Conservation (phyloP, 1,140 invertebrate genomes). For the Ceratina calcarata region DNA sequence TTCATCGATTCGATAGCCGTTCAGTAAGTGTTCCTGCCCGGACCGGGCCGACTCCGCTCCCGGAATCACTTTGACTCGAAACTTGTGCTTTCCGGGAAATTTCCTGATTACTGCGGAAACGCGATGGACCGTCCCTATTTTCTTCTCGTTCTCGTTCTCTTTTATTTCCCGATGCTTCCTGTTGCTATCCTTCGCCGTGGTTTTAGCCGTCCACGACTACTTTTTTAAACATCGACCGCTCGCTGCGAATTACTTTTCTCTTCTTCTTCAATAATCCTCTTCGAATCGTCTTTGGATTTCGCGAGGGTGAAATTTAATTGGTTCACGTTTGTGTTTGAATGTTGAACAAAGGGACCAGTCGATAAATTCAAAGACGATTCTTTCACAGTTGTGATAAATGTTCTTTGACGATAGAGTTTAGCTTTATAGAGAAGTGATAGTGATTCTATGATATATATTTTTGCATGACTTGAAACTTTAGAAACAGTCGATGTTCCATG, state of each 20-base stretch:
- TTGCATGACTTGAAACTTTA: background rate
- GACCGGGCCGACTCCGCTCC: background rate
- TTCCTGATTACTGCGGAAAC: constrained; percentile 53
- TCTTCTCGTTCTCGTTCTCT: background rate
- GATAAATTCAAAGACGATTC: background rate
- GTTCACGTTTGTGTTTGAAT: no score
- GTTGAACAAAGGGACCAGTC: background rate
- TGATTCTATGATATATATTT: background rate
- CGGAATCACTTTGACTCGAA: constrained; percentile 55
- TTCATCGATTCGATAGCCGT: constrained; percentile 49
- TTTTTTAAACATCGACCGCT: background rate
- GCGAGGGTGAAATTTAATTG: background rate
- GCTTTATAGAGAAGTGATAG: background rate
- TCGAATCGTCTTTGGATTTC: background rate
- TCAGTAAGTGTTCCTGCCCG: constrained; percentile 57
- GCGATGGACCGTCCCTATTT: constrained; percentile 10
- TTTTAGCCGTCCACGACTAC: background rate
- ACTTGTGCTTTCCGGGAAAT: constrained; percentile 50
- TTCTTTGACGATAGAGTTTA: no score
- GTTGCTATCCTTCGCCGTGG: background rate
- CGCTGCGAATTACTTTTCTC: background rate
- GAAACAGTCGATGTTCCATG: no score
- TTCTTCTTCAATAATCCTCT: background rate
- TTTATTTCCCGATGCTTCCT: background rate
- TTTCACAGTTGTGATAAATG: background rate